Evolutionary conservation across 2,113 vertebrate species (phyloP), one percentile per base, ranked within the genome.

Genomic region (Pao palembangensis): DNA sequence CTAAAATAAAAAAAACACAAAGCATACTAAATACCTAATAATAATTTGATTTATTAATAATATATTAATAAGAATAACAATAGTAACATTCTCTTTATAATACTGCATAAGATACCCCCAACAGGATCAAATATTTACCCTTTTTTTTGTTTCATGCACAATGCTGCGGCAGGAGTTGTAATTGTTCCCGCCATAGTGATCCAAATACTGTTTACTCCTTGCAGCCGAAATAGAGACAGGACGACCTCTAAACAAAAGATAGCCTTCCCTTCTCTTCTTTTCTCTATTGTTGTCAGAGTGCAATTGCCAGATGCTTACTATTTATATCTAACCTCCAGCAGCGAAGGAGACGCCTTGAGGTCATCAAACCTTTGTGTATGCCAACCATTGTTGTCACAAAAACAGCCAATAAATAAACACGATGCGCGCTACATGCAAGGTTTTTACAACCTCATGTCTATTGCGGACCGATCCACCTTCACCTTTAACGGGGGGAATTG

Each of bases 361-460:
- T 81, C 65, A 71, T 54, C 25, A 8, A 67, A 67, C 49, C 62
- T 60, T 10, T 71, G 69, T 81, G 79, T 80, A 80, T 47, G 34
- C 70, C 77, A 76, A 43, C 80, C 85, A 88, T 88, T 87, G 87
- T 88, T 85, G 67, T 85, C 62, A 19, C 51, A 75, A 78, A 80
- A 85, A 82, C 73, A 82, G 52, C 58, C 31, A 64, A 80, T 79
- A 85, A 81, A 76, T 73, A 85, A 75, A 74, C 49, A 44, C 15
- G 19, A 8, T 28, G 14, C 15, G 5, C 13, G 21, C 25, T 13
- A 38, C 34, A 12, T 38, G 34, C 34, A 38, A 38, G 34, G 18
- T 28, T 58, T 64, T 60, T 7, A 15, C 19, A 0, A 13, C 41
- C 13, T 19, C 13, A 1, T 2, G 3, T 55, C 62, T 73, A 67